Evolutionary conservation across 2,888 invertebrate genomes (phyloP).

Genomic region (Agriotes lineatus): DNA sequence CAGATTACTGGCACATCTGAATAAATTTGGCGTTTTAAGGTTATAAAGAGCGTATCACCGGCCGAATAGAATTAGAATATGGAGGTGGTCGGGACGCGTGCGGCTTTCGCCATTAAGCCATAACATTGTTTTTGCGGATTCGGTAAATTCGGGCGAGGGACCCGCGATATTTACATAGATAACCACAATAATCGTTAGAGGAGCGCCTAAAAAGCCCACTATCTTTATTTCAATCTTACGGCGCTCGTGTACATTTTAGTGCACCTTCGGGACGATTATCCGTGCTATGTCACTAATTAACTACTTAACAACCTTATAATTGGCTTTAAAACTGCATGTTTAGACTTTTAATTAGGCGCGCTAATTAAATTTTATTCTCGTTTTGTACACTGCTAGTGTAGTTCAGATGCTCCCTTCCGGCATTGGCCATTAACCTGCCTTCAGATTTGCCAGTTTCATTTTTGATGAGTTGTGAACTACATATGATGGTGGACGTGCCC

Average conservation of each 20-base stretch:
- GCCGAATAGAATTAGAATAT: not conserved
- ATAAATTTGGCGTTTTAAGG: too few species aligned
- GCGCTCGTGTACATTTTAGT: slow-evolving; percentile 30
- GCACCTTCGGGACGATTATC: slow-evolving; percentile 30
- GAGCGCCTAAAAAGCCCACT: slow-evolving; percentile 29
- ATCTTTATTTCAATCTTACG: slow-evolving; percentile 37
- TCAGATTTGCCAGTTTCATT: not conserved
- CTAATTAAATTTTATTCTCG: slow-evolving; percentile 19
- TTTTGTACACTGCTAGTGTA: slow-evolving; percentile 3
- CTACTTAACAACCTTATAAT: slow-evolving; percentile 36
- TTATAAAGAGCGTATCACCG: too few species aligned
- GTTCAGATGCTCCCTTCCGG: too few species aligned
- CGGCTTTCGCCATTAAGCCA: slow-evolving; percentile 25
- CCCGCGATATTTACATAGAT: slow-evolving; percentile 35
- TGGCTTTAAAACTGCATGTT: slow-evolving; percentile 33
- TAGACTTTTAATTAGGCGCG: slow-evolving; percentile 20
- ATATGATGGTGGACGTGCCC: too few species aligned
- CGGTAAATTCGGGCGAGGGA: slow-evolving; percentile 25
- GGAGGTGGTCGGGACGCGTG: slow-evolving; percentile 7
- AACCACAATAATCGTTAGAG: slow-evolving; percentile 34
- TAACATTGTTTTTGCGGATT: slow-evolving; percentile 35
- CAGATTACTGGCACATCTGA: too few species aligned
- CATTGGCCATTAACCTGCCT: too few species aligned
- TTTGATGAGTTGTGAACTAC: too few species aligned
- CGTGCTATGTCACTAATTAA: slow-evolving; percentile 27